These are phyloP conservation scores for Chionis minor DNA, from an alignment of 2,113 vertebrate species.

Conservation along the genomic window DNA sequence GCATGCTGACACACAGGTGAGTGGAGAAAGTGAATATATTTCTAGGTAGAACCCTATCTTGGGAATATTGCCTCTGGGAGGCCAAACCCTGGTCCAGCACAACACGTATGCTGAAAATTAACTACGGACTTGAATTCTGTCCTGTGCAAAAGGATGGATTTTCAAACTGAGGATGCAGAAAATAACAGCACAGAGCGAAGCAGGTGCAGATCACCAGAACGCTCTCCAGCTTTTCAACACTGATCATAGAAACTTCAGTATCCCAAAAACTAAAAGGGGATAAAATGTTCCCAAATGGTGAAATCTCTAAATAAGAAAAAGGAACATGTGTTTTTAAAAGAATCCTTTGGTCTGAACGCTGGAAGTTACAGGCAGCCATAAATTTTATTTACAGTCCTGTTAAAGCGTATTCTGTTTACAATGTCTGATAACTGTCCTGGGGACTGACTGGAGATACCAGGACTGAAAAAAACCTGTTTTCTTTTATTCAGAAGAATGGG, in stretches of 20 bases:
- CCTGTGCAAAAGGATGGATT: not conserved
- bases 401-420: conserved; percentile 6
- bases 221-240: not conserved
- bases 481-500: not conserved
- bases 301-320: not conserved
- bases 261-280: not conserved
- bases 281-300: not conserved
- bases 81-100: not conserved
- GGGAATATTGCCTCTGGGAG: not conserved
- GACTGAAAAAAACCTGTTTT: rapidly evolving
- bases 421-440: not conserved
- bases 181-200: not conserved
- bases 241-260: not conserved
- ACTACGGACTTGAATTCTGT: not conserved
- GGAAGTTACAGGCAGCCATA: not conserved
- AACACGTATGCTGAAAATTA: not conserved
- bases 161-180: not conserved
- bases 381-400: not conserved
- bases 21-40: not conserved
- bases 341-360: not conserved
- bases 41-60: not conserved
- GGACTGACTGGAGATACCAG: not conserved
- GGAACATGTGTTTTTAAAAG: not conserved
- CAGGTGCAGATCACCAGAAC: not conserved
- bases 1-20: not conserved